Conservation (phyloP, 2,797 vertebrate genomes). For the Poecilia wingei region DNA sequence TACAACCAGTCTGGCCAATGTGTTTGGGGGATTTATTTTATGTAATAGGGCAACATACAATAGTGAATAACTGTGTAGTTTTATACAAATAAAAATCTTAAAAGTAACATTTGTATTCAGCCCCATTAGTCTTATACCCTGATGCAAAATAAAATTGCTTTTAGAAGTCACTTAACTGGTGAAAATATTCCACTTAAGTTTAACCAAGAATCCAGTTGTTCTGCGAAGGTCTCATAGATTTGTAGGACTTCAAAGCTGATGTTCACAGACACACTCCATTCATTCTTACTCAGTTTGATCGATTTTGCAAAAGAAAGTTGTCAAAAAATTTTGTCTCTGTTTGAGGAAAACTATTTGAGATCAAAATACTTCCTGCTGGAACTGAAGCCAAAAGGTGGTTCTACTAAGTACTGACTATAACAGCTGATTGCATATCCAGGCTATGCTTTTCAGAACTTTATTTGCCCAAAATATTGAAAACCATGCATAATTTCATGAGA, state of each 20-base stretch:
- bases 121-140: neutral
- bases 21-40: neutral
- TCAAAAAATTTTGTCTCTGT: neutral
- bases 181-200: neutral
- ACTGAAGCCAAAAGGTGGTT: neutral
- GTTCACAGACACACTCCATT: neutral
- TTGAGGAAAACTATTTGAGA: neutral
- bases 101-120: neutral
- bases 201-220: neutral
- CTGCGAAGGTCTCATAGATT: neutral
- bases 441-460: neutral
- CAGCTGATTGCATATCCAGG: neutral
- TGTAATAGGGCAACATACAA: neutral
- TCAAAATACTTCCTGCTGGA: neutral
- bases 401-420: neutral
- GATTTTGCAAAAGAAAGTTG: neutral
- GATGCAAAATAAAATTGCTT: neutral
- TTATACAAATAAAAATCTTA: neutral
- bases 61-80: neutral
- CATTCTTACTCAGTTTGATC: neutral
- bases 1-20: neutral
- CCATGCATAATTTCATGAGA: neutral
- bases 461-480: neutral
- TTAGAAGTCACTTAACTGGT: neutral
- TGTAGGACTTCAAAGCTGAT: neutral